phyloP scores from a whole-genome alignment of 2,888 invertebrate species.

The Tipula helvola region DNA sequence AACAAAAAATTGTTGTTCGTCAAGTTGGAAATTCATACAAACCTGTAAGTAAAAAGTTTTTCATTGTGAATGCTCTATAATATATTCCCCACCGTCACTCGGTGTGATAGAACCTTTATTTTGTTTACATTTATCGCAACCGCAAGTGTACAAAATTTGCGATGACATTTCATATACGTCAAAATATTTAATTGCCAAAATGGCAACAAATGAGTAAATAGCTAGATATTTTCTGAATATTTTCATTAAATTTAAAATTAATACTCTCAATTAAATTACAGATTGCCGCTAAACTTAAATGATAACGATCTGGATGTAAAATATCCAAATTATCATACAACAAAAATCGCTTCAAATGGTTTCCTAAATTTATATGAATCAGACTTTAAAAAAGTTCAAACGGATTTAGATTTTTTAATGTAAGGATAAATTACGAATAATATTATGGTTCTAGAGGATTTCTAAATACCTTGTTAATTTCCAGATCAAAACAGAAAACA shows the following conservation, averaged over 20 bases:
- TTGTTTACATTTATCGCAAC: neutral
- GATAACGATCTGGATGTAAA: neutral
- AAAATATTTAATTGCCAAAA: neutral
- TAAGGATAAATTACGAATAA: slow-evolving; percentile 17
- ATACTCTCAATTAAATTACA: neutral
- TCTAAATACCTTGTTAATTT: neutral
- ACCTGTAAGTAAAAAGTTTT: too few relatives aligned
- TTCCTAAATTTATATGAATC: slow-evolving; percentile 22
- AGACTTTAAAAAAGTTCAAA: slow-evolving; percentile 24
- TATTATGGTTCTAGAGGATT: neutral
- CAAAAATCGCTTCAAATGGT: neutral
- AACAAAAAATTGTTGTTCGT: too few relatives aligned
- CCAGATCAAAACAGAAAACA: slow-evolving; percentile 31
- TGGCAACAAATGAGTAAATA: slow-evolving; percentile 1
- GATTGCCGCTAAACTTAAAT: neutral
- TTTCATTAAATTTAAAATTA: neutral
- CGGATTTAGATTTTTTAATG: slow-evolving; percentile 30
- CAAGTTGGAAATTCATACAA: too few relatives aligned
- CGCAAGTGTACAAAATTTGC: neutral
- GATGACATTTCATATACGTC: neutral
- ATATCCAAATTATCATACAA: neutral
- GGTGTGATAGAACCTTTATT: too few relatives aligned
- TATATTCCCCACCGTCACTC: too few relatives aligned
- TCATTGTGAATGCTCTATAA: too few relatives aligned
- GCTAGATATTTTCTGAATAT: neutral